Percentiles rank a stretch among this genome's conserved stretches.
Evolutionary conservation across 2,888 invertebrate genomes (phyloP).

Genomic region (Dioctria rufipes): DNA sequence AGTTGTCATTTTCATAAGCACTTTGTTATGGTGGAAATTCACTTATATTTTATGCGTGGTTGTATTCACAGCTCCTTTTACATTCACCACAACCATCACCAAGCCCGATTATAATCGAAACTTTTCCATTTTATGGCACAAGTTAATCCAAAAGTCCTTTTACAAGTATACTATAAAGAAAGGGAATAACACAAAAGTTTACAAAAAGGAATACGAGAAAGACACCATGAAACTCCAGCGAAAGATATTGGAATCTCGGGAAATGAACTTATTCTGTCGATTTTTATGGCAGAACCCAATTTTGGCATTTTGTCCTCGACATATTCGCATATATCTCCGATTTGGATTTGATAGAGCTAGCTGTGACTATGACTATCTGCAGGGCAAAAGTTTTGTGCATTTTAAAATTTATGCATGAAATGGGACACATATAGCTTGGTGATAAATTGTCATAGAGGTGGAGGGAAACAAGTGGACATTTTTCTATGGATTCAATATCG

Average conservation of each 20-base stretch:
- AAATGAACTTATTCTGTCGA: conserved; percentile 20
- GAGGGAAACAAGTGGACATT: no score
- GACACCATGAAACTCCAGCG: neutral
- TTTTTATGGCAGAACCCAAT: conserved; percentile 9
- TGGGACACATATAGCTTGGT: no score
- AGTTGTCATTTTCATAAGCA: conserved; percentile 38
- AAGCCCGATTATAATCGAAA: conserved; percentile 14
- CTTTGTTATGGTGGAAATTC: conserved; percentile 17
- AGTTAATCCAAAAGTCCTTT: neutral
- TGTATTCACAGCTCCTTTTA: neutral
- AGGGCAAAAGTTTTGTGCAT: no score
- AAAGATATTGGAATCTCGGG: conserved; percentile 16
- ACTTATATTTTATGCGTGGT: conserved; percentile 8
- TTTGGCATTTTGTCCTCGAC: neutral
- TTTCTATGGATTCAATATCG: no score
- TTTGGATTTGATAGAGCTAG: no score
- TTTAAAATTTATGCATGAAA: no score
- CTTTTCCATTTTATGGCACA: conserved; percentile 13
- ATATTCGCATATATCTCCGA: no score
- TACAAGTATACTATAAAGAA: conserved; percentile 2
- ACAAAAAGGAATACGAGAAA: neutral
- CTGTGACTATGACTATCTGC: no score
- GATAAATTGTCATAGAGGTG: no score
- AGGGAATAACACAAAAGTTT: conserved; percentile 17
- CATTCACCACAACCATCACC: no score